A percentile compares a stretch with the other conserved stretches of the same genome.
Evolutionary conservation across 2,888 invertebrate species (phyloP).

Genomic region (Deilephila elpenor): DNA sequence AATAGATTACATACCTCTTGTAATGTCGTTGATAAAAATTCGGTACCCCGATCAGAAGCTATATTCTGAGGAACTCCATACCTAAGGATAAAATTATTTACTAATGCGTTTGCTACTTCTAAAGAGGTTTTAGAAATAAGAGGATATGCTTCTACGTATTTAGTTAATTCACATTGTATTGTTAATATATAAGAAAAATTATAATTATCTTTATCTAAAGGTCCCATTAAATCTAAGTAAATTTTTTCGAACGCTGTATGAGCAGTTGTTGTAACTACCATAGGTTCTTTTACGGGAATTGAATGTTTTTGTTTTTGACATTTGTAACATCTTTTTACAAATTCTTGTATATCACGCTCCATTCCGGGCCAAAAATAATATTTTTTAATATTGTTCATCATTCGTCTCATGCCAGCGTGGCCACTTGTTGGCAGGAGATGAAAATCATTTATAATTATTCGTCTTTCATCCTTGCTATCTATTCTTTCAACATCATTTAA

Average conservation of each 20-base stretch:
- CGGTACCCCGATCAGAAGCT: slow-evolving; percentile 29
- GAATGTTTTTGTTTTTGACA: not conserved
- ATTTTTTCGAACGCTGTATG: slow-evolving; percentile 26
- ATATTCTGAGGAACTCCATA: slow-evolving; percentile 33
- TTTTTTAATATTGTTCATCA: slow-evolving; percentile 31
- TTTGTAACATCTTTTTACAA: not conserved
- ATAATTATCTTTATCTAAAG: slow-evolving; percentile 24
- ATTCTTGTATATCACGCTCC: not conserved
- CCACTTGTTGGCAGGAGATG: slow-evolving; percentile 27
- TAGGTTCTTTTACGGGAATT: slow-evolving; percentile 5
- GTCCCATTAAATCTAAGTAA: slow-evolving; percentile 6
- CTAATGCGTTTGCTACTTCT: slow-evolving; percentile 29
- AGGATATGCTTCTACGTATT: slow-evolving; percentile 32
- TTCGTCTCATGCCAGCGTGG: slow-evolving; percentile 24
- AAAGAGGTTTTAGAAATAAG: slow-evolving; percentile 23
- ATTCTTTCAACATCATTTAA: slow-evolving; percentile 24
- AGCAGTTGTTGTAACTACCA: slow-evolving; percentile 33
- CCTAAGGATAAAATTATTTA: slow-evolving; percentile 30
- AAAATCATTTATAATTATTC: slow-evolving; percentile 7
- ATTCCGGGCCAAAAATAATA: slow-evolving; percentile 28
- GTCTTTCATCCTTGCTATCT: slow-evolving; percentile 29
- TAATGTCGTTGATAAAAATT: slow-evolving; percentile 34
- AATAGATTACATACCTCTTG: slow-evolving; percentile 35
- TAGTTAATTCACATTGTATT: slow-evolving; percentile 30
- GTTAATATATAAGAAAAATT: slow-evolving; percentile 31